Conservation (phyloP, 2,888 invertebrate species). For the Morpho achilles region DNA sequence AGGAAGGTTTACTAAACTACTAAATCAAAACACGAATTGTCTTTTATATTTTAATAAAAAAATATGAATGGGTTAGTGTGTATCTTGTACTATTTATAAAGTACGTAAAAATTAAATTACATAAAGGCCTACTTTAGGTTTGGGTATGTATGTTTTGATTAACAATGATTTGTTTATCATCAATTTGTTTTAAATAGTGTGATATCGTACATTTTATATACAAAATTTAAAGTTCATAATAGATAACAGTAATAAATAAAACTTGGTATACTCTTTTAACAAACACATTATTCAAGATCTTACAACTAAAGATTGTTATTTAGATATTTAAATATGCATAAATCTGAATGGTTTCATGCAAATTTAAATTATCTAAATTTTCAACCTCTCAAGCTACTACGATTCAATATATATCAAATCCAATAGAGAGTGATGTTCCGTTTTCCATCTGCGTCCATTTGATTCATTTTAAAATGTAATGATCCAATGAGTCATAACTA, state of each 20-base stretch:
- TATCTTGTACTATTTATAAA: conserved; percentile 38
- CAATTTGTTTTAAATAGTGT: conserved; percentile 20
- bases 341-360: conserved; percentile 6
- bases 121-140: conserved; percentile 22
- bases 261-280: conserved; percentile 13
- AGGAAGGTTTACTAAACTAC: conserved; percentile 72
- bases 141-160: conserved; percentile 24
- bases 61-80: conserved; percentile 65
- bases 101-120: conserved; percentile 26
- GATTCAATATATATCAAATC: conserved; percentile 60
- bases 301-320: conserved; percentile 11
- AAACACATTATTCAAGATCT: conserved; percentile 15
- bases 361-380: conserved; percentile 21
- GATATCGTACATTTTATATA: conserved; percentile 22
- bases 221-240: conserved; percentile 23
- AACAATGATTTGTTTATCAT: conserved; percentile 24
- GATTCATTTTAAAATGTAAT: conserved; percentile 37
- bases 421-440: conserved; percentile 54
- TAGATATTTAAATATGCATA: conserved; percentile 16
- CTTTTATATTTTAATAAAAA: conserved; percentile 76
- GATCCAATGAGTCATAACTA: conserved; percentile 26
- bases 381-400: conserved; percentile 44
- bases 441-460: conserved; percentile 51
- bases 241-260: conserved; percentile 18
- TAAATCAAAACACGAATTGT: conserved; percentile 75